Base-by-base conservation (phyloP, 2,888 invertebrate species). In the Tiphia femorata region DNA sequence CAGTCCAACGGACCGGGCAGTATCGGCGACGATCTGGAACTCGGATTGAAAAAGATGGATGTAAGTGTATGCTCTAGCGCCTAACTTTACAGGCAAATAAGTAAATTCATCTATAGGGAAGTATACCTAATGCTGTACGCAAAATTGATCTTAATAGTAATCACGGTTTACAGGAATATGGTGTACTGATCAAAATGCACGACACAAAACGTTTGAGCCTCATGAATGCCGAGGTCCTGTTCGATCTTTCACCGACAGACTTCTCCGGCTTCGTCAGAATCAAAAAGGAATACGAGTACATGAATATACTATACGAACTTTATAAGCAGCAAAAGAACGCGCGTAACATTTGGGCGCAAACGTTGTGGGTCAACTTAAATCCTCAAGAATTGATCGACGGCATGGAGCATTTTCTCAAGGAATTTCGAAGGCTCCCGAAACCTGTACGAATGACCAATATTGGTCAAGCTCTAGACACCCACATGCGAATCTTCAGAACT, bases 401-500 rank as follows among this genome's bases (percentile, higher is more conserved):
- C 2, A 95, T 96, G 73, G 96, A 97, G 66, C 88, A 87, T 63
- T 96, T 91, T 84, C 86, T 95, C 61, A 92, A 90, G 75, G 91
- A 92, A 68, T 93, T 92, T 73, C 87, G 93, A 49, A 91, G 90
- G 80, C 83, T 96, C 53, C 88, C 94, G 0, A 91, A 91, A 77
- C 80, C 79, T 17, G 86, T 90, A 41, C 86, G 89, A 43, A 76
- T 75, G 0, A 46, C 76, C 61, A 83, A 86, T 0, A 89, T 92
- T 2, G 95, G 92, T 0, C 78, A 87, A 60, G 88, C 88, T 67
- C 79, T 97, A 17, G 93, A 95, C 62, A 82, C 90, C n/a, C 91
- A 91, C 75, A 92, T 97, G 94, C 93, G 92, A 75, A 92, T 93
- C 75, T 97, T 97, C 84, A 92, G 92, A 78, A 90, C 90, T 64